Percentiles rank a stretch among this genome's conserved stretches.
phyloP scores from a whole-genome alignment of 2,113 vertebrate genomes.

The Solenodon paradoxus region DNA sequence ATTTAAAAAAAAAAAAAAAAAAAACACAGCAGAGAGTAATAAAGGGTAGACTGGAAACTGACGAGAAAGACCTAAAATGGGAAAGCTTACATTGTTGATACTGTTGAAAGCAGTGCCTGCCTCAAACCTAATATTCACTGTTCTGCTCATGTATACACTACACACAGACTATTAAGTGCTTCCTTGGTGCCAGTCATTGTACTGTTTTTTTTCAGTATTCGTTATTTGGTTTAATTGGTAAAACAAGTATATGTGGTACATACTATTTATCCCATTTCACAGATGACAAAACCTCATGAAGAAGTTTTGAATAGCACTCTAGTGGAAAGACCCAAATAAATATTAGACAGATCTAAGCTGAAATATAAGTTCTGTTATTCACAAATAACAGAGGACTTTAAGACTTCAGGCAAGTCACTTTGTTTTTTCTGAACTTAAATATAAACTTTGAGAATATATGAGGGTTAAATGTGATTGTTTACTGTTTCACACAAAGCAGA shows the following conservation, averaged over 20 bases:
- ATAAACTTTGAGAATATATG: not conserved
- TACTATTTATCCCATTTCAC: not conserved
- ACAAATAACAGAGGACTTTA: not conserved
- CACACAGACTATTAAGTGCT: not conserved
- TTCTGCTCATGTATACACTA: no score
- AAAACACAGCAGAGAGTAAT: not conserved
- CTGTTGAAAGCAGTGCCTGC: not conserved
- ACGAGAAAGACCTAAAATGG: accelerated
- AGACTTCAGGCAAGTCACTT: not conserved
- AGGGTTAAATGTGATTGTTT: not conserved
- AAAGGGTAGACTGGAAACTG: not conserved
- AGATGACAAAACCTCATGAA: not conserved
- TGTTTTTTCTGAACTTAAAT: not conserved
- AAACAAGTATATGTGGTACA: not conserved
- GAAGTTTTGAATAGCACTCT: not conserved
- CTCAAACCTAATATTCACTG: not conserved
- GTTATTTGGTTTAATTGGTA: not conserved
- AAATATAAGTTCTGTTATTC: not conserved
- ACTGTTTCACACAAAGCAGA: not conserved
- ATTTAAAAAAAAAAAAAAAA: no score
- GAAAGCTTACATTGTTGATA: not conserved
- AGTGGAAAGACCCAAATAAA: not conserved
- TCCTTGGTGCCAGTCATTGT: not conserved
- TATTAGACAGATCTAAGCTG: not conserved
- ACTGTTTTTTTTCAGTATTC: not conserved